Evolutionary conservation across 2,888 invertebrate species (phyloP), one percentile per base, ranked within the genome.

Genomic region (Danaus chrysippus): DNA sequence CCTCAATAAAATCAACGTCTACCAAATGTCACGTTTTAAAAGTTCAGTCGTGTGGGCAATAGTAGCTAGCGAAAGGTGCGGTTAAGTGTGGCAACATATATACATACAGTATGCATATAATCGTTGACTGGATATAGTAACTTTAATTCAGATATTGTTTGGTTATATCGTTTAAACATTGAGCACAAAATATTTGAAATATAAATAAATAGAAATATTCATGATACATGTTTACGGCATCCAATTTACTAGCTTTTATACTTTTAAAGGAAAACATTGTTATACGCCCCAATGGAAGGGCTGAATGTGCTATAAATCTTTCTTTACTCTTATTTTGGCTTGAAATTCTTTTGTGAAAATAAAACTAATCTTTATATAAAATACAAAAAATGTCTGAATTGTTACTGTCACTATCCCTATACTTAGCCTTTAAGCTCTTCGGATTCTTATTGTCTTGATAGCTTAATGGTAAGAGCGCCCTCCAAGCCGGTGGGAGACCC

Each of bases 391-490:
- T 49, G 15, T 11, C 17, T 49, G 49, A 49, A 17, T 49, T 49
- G 17, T 49, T 46, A 17, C 9, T 46, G 9, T 12, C 15, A 46
- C n/a, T 9, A 42, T 62, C 19, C 43, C 19, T 52, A 41, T 53
- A 19, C 11, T 12, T 41, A 12, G 23, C 42, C 58, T 54, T 56
- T 59, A 62, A 56, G 75, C 76, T 78, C 73, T 72, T 79, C 75
- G 78, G 83, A 83, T 85, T 83, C 82, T 74, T 65, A 79, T 75
- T 87, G 91, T 90, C 91, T 91, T 89, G 91, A 88, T 91, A 91
- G 91, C 91, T 91, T 77, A 91, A 86, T 78, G 91, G 91, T 78
- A 61, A 91, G 86, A 91, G 91, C 89, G 86, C 87, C 90, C 86
- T 76, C 83, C 77, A 67, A 34, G 10, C 62, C 67, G 81, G 83